Evolutionary conservation across 2,113 vertebrate genomes (phyloP), one percentile per base, ranked within the genome.

Genomic region (Salvelinus namaycush): DNA sequence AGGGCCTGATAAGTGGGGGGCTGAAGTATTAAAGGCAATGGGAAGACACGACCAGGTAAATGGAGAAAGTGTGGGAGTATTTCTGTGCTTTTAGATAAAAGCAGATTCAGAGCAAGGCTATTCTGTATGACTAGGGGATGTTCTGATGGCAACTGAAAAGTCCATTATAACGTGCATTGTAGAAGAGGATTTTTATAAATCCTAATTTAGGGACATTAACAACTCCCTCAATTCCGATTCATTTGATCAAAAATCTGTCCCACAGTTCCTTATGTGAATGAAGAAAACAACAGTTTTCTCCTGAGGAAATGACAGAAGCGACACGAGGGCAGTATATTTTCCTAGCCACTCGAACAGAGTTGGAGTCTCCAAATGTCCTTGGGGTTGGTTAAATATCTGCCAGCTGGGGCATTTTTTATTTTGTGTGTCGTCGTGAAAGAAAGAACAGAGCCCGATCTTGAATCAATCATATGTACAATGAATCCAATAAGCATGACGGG

Each of bases 391-490:
- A 89, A 89, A 88, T 84, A 79, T 87, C 75, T 85, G 85, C 89
- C 87, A 92, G 89, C 87, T 91, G 90, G 87, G 87, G 24, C n/a
- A 57, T 66, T 39, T 44, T 49, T 48, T 69, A 72, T 81, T 76
- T 77, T 79, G 68, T 80, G 64, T 48, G 76, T 72, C 79, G 84
- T 86, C 77, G 77, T 87, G 85, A 87, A 84, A 86, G 39, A 44
- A 44, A 44, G 81, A 87, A 83, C 86, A 86, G 88, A 86, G 24
- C n/a, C 24, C 13, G 82, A 76, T 85, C 84, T 80, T 78, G 85
- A 91, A 93, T 91, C 89, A 94, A 95, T 96, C 94, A 95, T 94
- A 94, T 93, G 93, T 92, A 94, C 93, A 94, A 92, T 81, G 91
- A 93, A 94, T 94, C 90, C 93, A 92, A 92, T 93, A 91, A 93